A percentile compares a stretch with the other conserved stretches of the same genome.
These are phyloP conservation scores for Glaucomys volans DNA, from an alignment of 2,113 vertebrate genomes.

Conservation along the genomic window DNA sequence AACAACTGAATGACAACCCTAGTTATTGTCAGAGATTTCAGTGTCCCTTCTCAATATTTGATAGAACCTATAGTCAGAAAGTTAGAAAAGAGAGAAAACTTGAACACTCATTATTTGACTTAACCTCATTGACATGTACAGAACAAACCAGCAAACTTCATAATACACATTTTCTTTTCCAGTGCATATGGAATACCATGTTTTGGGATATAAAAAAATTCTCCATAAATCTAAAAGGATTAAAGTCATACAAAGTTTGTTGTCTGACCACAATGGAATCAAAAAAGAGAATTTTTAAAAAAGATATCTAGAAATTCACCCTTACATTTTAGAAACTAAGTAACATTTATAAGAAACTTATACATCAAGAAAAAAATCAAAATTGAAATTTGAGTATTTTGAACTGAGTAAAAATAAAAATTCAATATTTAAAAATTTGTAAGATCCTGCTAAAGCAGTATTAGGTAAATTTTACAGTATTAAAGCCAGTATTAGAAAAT, in stretches of 20 bases:
- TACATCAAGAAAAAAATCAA: neutral
- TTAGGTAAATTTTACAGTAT: neutral
- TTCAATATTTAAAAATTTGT: neutral
- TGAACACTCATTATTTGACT: neutral
- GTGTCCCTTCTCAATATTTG: neutral
- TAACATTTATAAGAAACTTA: slow-evolving; percentile 10
- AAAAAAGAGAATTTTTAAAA: neutral
- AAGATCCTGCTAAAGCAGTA: neutral
- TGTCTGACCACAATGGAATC: neutral
- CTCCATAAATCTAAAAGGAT: too few species aligned
- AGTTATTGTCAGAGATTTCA: neutral
- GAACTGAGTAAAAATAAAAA: slow-evolving; percentile 20
- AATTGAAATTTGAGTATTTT: neutral
- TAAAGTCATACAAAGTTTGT: neutral
- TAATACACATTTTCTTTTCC: neutral
- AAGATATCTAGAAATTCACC: neutral
- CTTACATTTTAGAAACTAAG: neutral
- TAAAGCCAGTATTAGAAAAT: neutral
- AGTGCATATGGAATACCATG: neutral
- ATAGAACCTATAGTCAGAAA: neutral
- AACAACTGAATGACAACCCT: neutral
- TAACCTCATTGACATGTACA: neutral
- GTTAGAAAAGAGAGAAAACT: neutral
- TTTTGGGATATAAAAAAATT: neutral
- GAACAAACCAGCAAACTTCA: neutral